Evolutionary conservation across 2,797 vertebrate species (phyloP).

Genomic region (Pseudotriccus pelzelni): DNA sequence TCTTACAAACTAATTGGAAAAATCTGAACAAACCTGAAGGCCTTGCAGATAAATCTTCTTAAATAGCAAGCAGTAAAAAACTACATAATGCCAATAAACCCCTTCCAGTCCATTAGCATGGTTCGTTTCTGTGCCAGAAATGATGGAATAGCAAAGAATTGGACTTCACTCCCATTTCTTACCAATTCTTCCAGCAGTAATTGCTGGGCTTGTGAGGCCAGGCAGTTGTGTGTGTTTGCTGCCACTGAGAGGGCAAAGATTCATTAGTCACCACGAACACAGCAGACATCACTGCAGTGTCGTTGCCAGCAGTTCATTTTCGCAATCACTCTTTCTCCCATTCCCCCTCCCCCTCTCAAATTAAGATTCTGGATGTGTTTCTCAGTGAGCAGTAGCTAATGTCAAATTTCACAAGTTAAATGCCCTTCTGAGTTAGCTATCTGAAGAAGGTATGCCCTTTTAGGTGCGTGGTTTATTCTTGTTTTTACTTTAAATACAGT

Average conservation of each 20-base stretch:
- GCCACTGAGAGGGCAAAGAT: slow-evolving; percentile 23
- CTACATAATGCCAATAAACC: background rate
- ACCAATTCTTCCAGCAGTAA: background rate
- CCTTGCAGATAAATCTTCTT: background rate
- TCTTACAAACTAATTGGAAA: background rate
- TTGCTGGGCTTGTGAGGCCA: background rate
- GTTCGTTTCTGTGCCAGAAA: background rate
- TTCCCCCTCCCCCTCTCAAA: background rate
- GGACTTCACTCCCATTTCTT: background rate
- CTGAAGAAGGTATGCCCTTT: slow-evolving; percentile 8
- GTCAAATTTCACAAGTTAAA: slow-evolving; percentile 28
- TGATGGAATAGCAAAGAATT: background rate
- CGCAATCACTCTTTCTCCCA: background rate
- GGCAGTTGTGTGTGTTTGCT: slow-evolving; percentile 1
- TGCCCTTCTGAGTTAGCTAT: background rate
- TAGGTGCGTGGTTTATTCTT: background rate
- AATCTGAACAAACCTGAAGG: background rate
- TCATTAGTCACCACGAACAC: background rate
- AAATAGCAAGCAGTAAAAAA: background rate
- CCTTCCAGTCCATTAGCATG: background rate
- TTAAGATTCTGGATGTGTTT: slow-evolving; percentile 52
- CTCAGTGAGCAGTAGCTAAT: background rate
- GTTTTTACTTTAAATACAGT: background rate
- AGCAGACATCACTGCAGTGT: background rate
- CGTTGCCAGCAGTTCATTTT: slow-evolving; percentile 7